phyloP scores from a whole-genome alignment of 2,888 invertebrate genomes.

The Hesperia comma region DNA sequence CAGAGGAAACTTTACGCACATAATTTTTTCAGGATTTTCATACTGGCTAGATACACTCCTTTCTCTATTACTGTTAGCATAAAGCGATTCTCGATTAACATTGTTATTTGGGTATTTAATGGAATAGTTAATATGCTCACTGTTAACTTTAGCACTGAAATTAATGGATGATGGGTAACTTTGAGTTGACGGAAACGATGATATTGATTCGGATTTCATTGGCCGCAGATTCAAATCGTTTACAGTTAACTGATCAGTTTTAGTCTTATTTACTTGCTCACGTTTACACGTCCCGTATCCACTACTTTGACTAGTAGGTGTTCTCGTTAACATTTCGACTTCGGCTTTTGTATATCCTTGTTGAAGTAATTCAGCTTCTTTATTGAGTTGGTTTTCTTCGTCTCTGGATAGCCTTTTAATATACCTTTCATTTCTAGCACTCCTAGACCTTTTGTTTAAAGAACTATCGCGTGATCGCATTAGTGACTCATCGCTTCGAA shows the following conservation, averaged over 20 bases:
- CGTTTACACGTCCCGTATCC: slow-evolving; percentile 78
- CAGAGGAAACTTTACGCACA: slow-evolving; percentile 81
- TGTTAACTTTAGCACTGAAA: slow-evolving; percentile 82
- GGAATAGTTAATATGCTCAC: slow-evolving; percentile 81
- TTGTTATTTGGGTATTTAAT: slow-evolving; percentile 72
- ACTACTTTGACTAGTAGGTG: slow-evolving; percentile 80
- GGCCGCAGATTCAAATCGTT: slow-evolving; percentile 68
- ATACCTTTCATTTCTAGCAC: slow-evolving; percentile 91
- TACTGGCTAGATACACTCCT: slow-evolving; percentile 66
- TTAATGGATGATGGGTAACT: slow-evolving; percentile 82
- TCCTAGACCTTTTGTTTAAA: slow-evolving; percentile 86
- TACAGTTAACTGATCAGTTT: slow-evolving; percentile 60
- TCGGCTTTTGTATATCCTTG: slow-evolving; percentile 80
- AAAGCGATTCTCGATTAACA: slow-evolving; percentile 67
- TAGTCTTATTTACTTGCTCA: slow-evolving; percentile 76
- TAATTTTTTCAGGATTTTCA: slow-evolving; percentile 71
- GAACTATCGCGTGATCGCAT: slow-evolving; percentile 84
- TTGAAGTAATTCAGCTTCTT: slow-evolving; percentile 80
- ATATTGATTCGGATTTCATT: slow-evolving; percentile 78
- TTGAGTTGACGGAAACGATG: slow-evolving; percentile 80
- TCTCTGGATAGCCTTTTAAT: slow-evolving; percentile 89
- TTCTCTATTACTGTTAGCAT: slow-evolving; percentile 69
- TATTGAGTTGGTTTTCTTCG: slow-evolving; percentile 84
- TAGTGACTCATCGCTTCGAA: slow-evolving; percentile 88
- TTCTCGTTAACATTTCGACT: slow-evolving; percentile 81